These are phyloP conservation scores for Pycnonotus jocosus DNA, from an alignment of 2,113 vertebrate species.

Conservation along the genomic window DNA sequence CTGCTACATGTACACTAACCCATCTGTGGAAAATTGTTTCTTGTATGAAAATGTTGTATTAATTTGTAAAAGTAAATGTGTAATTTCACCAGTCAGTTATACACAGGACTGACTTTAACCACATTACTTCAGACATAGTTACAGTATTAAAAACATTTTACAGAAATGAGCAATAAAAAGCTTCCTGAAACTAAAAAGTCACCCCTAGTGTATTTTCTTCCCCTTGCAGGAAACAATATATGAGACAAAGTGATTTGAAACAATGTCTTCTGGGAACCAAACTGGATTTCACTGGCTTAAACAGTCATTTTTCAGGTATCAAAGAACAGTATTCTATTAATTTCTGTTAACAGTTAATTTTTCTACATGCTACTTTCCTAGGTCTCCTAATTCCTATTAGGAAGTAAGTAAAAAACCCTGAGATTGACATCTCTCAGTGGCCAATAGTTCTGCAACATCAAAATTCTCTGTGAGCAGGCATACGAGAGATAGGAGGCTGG, in stretches of 20 bases:
- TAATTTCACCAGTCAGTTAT: background rate
- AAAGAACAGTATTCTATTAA: background rate
- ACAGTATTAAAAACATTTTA: background rate
- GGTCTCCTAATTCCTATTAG: background rate
- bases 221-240: background rate
- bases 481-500: background rate
- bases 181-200: background rate
- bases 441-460: background rate
- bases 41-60: background rate
- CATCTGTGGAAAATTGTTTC: background rate
- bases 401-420: background rate
- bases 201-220: background rate
- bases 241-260: background rate
- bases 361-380: background rate
- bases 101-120: background rate
- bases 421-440: background rate
- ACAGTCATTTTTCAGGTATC: background rate
- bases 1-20: background rate
- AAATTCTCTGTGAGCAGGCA: background rate
- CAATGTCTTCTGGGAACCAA: background rate
- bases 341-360: background rate
- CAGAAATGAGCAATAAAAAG: background rate
- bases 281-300: background rate
- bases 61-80: background rate
- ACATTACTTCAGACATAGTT: background rate